Conservation (phyloP, 1,140 invertebrate species). For the Trichonephila clavata region DNA sequence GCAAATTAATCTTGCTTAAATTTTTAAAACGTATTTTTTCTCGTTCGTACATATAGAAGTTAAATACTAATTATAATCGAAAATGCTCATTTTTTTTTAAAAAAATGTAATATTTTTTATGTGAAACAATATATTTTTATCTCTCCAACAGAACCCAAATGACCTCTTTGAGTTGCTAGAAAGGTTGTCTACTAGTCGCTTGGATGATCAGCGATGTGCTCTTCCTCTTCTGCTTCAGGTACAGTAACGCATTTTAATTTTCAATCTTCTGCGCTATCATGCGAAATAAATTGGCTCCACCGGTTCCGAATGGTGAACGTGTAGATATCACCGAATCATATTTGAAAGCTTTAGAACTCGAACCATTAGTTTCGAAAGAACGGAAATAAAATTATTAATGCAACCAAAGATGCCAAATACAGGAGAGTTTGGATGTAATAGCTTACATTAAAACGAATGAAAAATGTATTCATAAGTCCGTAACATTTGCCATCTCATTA, state of each 20-base stretch:
- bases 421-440: no score
- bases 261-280: constrained; percentile 7
- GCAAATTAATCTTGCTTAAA: not conserved
- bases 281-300: not conserved
- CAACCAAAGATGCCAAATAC: no score
- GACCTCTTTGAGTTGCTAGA: constrained; percentile 73
- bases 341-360: not conserved
- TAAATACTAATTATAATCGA: no score
- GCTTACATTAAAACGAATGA: no score
- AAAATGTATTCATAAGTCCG: no score
- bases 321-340: not conserved
- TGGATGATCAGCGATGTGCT: constrained; percentile 75
- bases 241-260: constrained; percentile 50
- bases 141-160: constrained; percentile 60
- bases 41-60: not conserved
- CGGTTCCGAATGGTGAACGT: not conserved
- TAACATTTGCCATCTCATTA: no score
- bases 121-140: not conserved
- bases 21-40: not conserved
- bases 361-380: no score
- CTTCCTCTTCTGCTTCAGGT: constrained; percentile 66
- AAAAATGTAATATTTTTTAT: not conserved
- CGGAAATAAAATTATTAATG: no score
- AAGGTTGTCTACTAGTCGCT: constrained; percentile 57
- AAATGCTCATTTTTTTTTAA: not conserved